phyloP scores from a whole-genome alignment of 1,140 invertebrate genomes.

The Penaeus chinensis region DNA sequence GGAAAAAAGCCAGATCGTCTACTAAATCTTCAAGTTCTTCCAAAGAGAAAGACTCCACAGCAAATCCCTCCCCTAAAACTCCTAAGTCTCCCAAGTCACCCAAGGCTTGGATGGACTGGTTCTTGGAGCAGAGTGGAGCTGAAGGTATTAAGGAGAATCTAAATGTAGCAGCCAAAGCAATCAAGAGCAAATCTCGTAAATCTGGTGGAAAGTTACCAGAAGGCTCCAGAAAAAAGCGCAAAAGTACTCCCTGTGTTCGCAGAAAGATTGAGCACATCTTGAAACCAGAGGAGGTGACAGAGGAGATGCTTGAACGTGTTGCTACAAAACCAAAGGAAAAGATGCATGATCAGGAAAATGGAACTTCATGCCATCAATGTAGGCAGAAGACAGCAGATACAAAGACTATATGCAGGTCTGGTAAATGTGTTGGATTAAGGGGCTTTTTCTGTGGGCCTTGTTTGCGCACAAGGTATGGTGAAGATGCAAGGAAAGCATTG shows the following conservation, averaged over 20 bases:
- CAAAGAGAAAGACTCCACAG: constrained; percentile 39
- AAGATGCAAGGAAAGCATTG: constrained; percentile 60
- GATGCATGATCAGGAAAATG: constrained; percentile 65
- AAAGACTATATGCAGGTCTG: constrained; percentile 69
- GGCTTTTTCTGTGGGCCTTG: constrained; percentile 65
- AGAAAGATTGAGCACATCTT: constrained; percentile 60
- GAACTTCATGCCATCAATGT: constrained; percentile 70
- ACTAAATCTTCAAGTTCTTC: constrained; percentile 38
- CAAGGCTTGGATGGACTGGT: constrained; percentile 62
- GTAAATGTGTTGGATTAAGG: constrained; percentile 68
- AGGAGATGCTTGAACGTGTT: constrained; percentile 62
- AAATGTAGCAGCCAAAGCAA: constrained; percentile 44
- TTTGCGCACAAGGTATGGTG: constrained; percentile 60
- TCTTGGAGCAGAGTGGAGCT: constrained; percentile 54
- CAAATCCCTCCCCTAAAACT: constrained; percentile 24
- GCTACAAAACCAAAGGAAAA: constrained; percentile 62
- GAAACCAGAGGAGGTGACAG: constrained; percentile 61
- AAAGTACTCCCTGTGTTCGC: constrained; percentile 62
- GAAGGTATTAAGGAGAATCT: constrained; percentile 61
- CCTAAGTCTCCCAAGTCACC: constrained; percentile 30
- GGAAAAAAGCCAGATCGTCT: constrained; percentile 43
- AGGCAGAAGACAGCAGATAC: constrained; percentile 70
- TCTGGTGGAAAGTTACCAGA: constrained; percentile 28
- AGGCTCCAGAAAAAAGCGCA: constrained; percentile 57
- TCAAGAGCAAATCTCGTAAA: constrained; percentile 36